These are phyloP conservation scores for Drosophila funebris DNA, from an alignment of 1,140 invertebrate species.

Conservation along the genomic window DNA sequence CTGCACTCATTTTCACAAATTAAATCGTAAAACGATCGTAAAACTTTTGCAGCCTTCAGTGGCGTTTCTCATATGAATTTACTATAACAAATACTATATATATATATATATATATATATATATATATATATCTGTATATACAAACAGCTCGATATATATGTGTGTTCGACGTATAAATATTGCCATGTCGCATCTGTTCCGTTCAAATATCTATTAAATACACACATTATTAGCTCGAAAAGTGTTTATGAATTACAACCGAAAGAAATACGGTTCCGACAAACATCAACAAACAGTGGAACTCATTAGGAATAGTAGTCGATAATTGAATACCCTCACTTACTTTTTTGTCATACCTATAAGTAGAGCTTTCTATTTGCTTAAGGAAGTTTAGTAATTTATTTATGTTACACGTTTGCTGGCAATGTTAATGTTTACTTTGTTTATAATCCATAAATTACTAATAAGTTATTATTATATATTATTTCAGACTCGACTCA, in stretches of 20 bases:
- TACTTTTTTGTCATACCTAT: no score
- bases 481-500: no score
- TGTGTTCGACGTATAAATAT: neutral
- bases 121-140: neutral
- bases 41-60: slow-evolving; percentile 19
- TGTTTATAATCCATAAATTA: no score
- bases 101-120: slow-evolving; percentile 5
- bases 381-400: no score
- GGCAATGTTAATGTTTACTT: no score
- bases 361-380: no score
- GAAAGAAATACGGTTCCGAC: neutral
- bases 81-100: neutral
- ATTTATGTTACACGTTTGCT: no score
- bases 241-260: neutral
- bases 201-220: slow-evolving; percentile 4
- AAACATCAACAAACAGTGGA: neutral
- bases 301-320: neutral
- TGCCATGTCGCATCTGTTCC: neutral
- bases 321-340: neutral
- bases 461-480: no score
- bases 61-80: neutral
- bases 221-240: neutral
- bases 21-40: slow-evolving; percentile 15
- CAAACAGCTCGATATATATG: no score
- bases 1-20: slow-evolving; percentile 18